Percentiles rank a stretch among this genome's conserved stretches.
These are phyloP conservation scores for Brienomyrus brachyistius DNA, from an alignment of 2,113 vertebrate species.

Conservation along the genomic window DNA sequence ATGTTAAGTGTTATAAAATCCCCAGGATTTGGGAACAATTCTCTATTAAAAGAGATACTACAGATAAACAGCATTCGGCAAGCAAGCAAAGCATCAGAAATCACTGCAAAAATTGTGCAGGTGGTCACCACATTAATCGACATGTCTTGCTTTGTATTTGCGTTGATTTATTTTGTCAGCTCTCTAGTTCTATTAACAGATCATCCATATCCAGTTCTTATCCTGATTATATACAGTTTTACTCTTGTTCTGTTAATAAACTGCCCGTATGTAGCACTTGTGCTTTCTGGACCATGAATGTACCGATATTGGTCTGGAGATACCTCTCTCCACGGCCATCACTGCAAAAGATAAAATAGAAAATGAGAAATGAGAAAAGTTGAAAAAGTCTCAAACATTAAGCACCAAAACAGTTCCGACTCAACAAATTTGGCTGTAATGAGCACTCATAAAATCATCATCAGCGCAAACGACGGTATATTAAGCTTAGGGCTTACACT, in stretches of 20 bases:
- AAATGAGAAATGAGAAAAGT: constrained; percentile 43
- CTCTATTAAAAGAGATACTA: neutral
- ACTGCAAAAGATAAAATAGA: constrained; percentile 25
- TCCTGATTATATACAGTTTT: neutral
- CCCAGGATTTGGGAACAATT: neutral
- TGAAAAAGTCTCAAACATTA: constrained; percentile 48
- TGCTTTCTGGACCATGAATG: neutral
- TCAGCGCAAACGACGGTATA: constrained; percentile 82
- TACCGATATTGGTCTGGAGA: too few species aligned
- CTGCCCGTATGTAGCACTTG: neutral
- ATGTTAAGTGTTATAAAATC: neutral
- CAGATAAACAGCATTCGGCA: neutral
- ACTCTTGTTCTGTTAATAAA: neutral
- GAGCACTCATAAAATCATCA: constrained; percentile 61
- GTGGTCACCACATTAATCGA: neutral
- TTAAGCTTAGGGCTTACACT: constrained; percentile 73
- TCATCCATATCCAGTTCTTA: neutral
- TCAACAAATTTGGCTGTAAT: constrained; percentile 57
- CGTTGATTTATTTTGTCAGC: neutral
- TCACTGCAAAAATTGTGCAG: neutral
- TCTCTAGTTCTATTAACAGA: neutral
- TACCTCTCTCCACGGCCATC: neutral
- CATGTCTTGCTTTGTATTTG: neutral
- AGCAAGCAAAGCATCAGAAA: neutral
- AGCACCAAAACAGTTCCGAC: constrained; percentile 31